These are phyloP conservation scores for Liolophura sinensis DNA, from an alignment of 1,140 invertebrate species.

Conservation along the genomic window DNA sequence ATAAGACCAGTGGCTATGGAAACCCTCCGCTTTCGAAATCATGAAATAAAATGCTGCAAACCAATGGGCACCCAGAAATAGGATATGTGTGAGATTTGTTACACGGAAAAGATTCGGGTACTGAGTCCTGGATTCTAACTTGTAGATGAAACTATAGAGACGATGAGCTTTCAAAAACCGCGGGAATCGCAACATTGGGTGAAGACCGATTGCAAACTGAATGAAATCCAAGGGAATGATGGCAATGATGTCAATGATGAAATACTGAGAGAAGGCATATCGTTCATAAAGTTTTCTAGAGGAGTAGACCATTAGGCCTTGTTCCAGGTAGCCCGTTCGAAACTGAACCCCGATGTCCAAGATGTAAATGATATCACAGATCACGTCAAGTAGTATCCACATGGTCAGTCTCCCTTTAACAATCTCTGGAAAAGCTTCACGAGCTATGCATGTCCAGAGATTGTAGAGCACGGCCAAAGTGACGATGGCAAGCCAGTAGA, in stretches of 20 bases:
- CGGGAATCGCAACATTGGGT: conserved; percentile 51
- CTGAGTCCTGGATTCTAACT: conserved; percentile 89
- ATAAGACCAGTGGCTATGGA: conserved; percentile 88
- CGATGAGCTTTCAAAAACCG: conserved; percentile 75
- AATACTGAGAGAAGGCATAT: conserved; percentile 81
- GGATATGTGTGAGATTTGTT: conserved; percentile 88
- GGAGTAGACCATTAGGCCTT: conserved; percentile 89
- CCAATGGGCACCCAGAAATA: conserved; percentile 91
- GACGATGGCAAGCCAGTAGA: conserved; percentile 87
- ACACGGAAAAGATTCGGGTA: conserved; percentile 95
- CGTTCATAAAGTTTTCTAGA: conserved; percentile 83
- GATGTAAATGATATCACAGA: conserved; percentile 83
- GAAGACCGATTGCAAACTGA: conserved; percentile 59
- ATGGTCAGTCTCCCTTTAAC: conserved; percentile 66
- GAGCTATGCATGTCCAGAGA: conserved; percentile 90
- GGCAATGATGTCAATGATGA: conserved; percentile 78
- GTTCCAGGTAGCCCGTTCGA: conserved; percentile 88
- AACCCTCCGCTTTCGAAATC: conserved; percentile 84
- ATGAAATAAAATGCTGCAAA: conserved; percentile 95
- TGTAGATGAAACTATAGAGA: conserved; percentile 89
- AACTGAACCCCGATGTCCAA: conserved; percentile 85
- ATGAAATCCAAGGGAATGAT: conserved; percentile 81
- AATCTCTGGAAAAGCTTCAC: conserved; percentile 88
- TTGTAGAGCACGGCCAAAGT: conserved; percentile 89
- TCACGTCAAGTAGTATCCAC: conserved; percentile 78